These are phyloP conservation scores for Choloepus didactylus DNA, from an alignment of 2,797 vertebrate species.

Conservation along the genomic window DNA sequence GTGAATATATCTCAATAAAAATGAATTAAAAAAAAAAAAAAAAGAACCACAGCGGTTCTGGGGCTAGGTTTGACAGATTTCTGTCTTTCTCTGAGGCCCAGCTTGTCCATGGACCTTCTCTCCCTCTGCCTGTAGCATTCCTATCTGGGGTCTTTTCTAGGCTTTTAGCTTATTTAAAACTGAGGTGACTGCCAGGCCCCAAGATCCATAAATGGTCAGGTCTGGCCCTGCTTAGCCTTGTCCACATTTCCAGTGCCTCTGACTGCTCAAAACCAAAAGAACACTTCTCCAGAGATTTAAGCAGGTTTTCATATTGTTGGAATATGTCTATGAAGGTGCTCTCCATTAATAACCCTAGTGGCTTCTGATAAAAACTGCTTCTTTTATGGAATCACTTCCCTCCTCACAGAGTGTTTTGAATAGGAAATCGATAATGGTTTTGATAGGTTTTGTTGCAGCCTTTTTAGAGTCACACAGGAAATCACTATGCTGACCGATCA, in stretches of 20 bases:
- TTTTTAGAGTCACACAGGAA: not conserved
- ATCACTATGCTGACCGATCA: not conserved
- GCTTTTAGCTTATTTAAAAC: not conserved
- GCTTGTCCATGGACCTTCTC: not conserved
- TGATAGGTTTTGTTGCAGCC: not conserved
- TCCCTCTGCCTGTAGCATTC: not conserved
- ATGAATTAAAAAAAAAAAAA: too few relatives aligned
- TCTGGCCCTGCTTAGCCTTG: not conserved
- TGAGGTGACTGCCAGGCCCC: not conserved
- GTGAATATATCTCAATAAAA: too few relatives aligned
- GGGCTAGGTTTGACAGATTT: not conserved
- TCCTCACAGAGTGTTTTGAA: not conserved
- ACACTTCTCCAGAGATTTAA: not conserved
- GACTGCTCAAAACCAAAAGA: not conserved
- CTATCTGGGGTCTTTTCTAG: too few relatives aligned
- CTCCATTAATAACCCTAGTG: not conserved
- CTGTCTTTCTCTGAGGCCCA: not conserved
- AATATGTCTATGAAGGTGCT: not conserved
- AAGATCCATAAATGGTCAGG: not conserved
- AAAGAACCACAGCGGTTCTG: not conserved
- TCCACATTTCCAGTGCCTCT: not conserved
- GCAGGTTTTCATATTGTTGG: not conserved
- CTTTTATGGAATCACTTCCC: not conserved
- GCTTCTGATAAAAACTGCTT: not conserved
- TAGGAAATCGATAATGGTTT: not conserved